Evolutionary conservation across 2,888 invertebrate species (phyloP).

Genomic region (Sarcophaga variegata): DNA sequence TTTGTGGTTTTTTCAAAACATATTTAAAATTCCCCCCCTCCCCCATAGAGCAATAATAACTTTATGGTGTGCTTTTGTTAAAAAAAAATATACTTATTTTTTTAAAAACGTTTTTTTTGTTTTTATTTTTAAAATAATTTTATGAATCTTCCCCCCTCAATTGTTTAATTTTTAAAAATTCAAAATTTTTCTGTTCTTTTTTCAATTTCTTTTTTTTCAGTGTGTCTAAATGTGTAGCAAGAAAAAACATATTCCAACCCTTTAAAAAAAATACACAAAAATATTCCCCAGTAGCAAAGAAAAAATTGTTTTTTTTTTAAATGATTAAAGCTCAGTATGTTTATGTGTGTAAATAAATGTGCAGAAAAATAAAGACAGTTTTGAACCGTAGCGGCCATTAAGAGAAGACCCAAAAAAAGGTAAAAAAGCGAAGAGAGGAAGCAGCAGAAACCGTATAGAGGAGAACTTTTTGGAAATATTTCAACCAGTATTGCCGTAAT

Average conservation of each 20-base stretch:
- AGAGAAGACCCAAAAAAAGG: slow-evolving; percentile 5
- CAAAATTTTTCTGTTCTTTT: slow-evolving; percentile 56
- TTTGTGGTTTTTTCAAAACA: too few species aligned
- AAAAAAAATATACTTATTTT: too few species aligned
- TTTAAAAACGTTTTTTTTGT: background rate
- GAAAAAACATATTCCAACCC: slow-evolving; percentile 45
- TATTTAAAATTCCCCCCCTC: too few species aligned
- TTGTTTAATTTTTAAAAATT: slow-evolving; percentile 35
- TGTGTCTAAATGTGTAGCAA: slow-evolving; percentile 71
- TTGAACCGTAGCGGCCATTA: background rate
- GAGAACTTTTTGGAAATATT: slow-evolving; percentile 13
- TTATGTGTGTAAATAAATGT: slow-evolving; percentile 63
- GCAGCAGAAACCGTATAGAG: background rate
- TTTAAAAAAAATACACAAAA: slow-evolving; percentile 41
- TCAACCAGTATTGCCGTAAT: slow-evolving; percentile 44
- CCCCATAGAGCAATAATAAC: too few species aligned
- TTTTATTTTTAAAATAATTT: slow-evolving; percentile 20
- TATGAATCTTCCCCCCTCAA: background rate
- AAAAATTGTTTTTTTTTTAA: slow-evolving; percentile 54
- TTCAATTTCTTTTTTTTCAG: slow-evolving; percentile 68
- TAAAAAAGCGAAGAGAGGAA: background rate
- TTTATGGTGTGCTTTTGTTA: too few species aligned
- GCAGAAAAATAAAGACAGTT: slow-evolving; percentile 34
- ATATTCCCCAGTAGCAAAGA: slow-evolving; percentile 18
- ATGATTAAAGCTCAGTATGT: slow-evolving; percentile 62